Evolutionary conservation across 1,140 invertebrate genomes (phyloP), one percentile per base, ranked within the genome.

Genomic region (Orchesella cincta): DNA sequence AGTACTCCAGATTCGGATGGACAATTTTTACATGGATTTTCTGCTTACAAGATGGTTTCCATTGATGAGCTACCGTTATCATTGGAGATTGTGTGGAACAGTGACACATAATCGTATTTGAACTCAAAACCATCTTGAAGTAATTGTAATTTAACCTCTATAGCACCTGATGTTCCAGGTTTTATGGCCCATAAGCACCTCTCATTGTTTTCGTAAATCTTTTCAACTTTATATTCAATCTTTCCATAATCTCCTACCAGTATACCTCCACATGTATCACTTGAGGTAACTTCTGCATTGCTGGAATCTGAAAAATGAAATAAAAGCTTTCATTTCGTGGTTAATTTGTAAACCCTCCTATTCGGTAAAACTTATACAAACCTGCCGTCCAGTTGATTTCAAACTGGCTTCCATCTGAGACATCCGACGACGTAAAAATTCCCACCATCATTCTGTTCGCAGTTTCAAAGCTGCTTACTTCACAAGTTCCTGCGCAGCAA

Each of bases 151-250:
- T 73, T 73, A 8, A 26, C 26, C 39, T 39, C 28, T 36, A 3
- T n/a, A 36, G 35, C 62, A 18, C 33, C 23, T n/a, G 33, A 14
- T n/a, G 3, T 33, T 33, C 18, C 28, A 12, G 2, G 3, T 35
- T 73, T 14, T 16, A 73, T 46, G 3, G 29, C 29, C 71, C 71
- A 73, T 18, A 73, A 2, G 26, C 71, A 73, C 23, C 35, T 73
- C 8, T 73, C 34, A 51, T 73, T 73, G 28, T 51, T 73, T 18
- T 35, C 35, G 71, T 46, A 73, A 12, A 14, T 14, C 33, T 3
- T 12, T 23, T 73, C 20, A 8, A 12, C 35, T 20, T 73, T 36
- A 18, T 36, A 73, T 8, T 1, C 12, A 39, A 73, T 39, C 18
- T 35, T 36, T 67, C 62, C 62, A 8, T 31, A 31, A 29, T 23